Conservation (phyloP, 2,113 vertebrate species). For the Gymnogyps californianus region DNA sequence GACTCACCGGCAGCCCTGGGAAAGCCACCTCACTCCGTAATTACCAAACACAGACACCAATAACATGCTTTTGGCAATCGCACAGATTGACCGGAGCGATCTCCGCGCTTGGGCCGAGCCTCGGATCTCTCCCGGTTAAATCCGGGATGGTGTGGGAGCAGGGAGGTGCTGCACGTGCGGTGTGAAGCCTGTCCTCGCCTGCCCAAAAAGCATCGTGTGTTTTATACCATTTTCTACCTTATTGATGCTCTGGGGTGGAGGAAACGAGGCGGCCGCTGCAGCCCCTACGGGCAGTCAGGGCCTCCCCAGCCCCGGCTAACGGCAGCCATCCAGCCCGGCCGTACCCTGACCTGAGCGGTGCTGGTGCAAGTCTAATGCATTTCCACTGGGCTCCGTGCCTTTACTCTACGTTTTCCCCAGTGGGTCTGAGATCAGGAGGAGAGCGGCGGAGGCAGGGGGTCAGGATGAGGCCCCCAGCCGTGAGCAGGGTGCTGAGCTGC, state of each 20-base stretch:
- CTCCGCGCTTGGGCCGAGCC: rapidly evolving
- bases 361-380: background rate
- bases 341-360: background rate
- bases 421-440: background rate
- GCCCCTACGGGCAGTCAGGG: background rate
- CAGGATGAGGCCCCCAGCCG: background rate
- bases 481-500: background rate
- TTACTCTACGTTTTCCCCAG: background rate
- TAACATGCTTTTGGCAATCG: rapidly evolving
- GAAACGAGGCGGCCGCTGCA: background rate
- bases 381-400: background rate
- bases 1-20: conserved; percentile 6
- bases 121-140: background rate
- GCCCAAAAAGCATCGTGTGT: rapidly evolving
- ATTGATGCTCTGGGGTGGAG: background rate
- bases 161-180: rapidly evolving
- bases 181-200: background rate
- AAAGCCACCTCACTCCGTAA: background rate
- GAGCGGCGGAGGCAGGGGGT: background rate
- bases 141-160: rapidly evolving
- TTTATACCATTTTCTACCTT: background rate
- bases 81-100: rapidly evolving
- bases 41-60: background rate
- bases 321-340: background rate
- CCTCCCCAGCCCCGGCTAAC: background rate